phyloP scores from a whole-genome alignment of 2,113 vertebrate genomes.

The Chaetorhynchus papuensis region DNA sequence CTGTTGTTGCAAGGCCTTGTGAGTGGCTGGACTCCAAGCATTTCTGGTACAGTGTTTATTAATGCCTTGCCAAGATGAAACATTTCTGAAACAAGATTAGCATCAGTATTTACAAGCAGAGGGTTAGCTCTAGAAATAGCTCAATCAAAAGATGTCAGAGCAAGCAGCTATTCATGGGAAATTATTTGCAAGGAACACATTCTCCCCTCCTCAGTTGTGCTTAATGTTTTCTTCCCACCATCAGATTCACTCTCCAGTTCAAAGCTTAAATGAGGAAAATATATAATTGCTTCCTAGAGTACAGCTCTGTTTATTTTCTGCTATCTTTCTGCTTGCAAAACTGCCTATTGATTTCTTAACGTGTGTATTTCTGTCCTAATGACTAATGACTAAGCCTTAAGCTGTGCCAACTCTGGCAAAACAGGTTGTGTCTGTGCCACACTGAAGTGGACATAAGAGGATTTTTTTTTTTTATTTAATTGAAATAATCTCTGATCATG shows the following conservation, averaged over 20 bases:
- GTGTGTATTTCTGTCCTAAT: background rate
- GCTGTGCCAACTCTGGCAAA: background rate
- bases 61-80: conserved; percentile 36
- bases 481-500: background rate
- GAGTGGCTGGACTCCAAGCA: background rate
- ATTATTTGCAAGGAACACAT: background rate
- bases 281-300: background rate
- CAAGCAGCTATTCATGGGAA: background rate
- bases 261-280: conserved; percentile 17
- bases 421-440: background rate
- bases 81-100: conserved; percentile 47
- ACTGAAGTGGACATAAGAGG: background rate
- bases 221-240: background rate
- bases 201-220: background rate
- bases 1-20: background rate
- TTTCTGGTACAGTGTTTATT: conserved; percentile 19
- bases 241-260: background rate
- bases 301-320: background rate
- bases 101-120: conserved; percentile 35
- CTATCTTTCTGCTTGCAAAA: conserved; percentile 5
- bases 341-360: background rate
- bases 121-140: conserved; percentile 35
- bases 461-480: background rate
- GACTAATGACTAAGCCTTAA: background rate
- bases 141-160: conserved; percentile 20